Percentiles rank a stretch among this genome's conserved stretches.
These are phyloP conservation scores for Tetragonula clypearis DNA, from an alignment of 1,140 invertebrate genomes.

Conservation along the genomic window DNA sequence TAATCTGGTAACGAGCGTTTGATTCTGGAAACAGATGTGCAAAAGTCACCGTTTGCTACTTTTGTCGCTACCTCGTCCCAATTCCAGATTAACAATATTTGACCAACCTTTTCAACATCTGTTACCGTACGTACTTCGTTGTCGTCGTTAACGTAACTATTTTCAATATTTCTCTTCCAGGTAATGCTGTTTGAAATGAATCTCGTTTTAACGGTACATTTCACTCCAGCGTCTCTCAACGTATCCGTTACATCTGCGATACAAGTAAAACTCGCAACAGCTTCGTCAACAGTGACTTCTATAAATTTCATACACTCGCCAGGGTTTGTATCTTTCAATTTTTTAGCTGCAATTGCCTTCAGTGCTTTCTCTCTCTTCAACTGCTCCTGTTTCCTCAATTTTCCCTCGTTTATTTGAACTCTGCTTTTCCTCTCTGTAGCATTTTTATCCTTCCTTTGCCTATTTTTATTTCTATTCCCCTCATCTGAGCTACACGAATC, in stretches of 20 bases:
- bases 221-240: slow-evolving; percentile 67
- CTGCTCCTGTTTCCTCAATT: slow-evolving; percentile 68
- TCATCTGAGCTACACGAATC: slow-evolving; percentile 7
- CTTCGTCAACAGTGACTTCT: slow-evolving; percentile 78
- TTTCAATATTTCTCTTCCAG: slow-evolving; percentile 78
- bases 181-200: slow-evolving; percentile 77
- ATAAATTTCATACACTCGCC: slow-evolving; percentile 83
- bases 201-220: slow-evolving; percentile 70
- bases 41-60: slow-evolving; percentile 73
- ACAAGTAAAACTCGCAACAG: slow-evolving; percentile 72
- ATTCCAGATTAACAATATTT: slow-evolving; percentile 78
- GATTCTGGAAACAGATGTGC: slow-evolving; percentile 66
- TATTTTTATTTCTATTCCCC: neutral
- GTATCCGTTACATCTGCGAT: slow-evolving; percentile 66
- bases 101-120: slow-evolving; percentile 62
- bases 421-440: slow-evolving; percentile 39
- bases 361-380: slow-evolving; percentile 73
- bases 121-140: slow-evolving; percentile 65
- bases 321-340: slow-evolving; percentile 78
- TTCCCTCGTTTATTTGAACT: slow-evolving; percentile 54
- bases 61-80: slow-evolving; percentile 75
- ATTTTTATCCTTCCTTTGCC: neutral
- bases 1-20: slow-evolving; percentile 64
- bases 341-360: slow-evolving; percentile 68
- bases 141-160: slow-evolving; percentile 65